Base-by-base conservation (phyloP, 2,113 vertebrate species). In the human region DNA sequence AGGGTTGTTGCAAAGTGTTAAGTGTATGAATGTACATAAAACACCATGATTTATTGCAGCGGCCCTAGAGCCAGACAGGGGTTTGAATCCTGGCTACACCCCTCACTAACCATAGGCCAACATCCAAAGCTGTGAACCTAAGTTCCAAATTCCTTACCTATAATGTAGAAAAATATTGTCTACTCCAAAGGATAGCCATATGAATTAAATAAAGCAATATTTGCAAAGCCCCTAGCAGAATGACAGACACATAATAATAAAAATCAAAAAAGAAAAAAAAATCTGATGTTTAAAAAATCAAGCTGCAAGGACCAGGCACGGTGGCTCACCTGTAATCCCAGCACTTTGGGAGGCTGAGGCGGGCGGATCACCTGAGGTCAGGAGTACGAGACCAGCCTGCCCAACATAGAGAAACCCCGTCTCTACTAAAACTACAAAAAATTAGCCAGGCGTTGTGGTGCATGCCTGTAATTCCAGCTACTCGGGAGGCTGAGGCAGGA, bases 231-330 rank as follows among this genome's bases (percentile, higher is more conserved):
- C 50, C 61, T 70, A 78, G 7, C 35, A 84, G 87, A 89, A 83
- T 38, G 59, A 73, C 10, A 35, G 79, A 61, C n/a, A 87, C 38
- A 32, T 1, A 96, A 48, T 25, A 61, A 40, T 40, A 92, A 59
- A 91, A 80, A 25, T 14, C 75, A 55, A 18, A 45, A 83, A 75
- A 52, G 11, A 64, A 27, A 35, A 35, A 83, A 61, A 81, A 87
- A 50, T n/a, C 25, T 75, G 72, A 92, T 59, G 82, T 96, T 97
- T 85, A 76, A 89, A 90, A 94, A 92, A 25, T 85, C 90, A 64
- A 32, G 61, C 61, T 30, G 6, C 61, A 64, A 64, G 61, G 61
- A 30, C 61, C 5, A 6, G 61, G 61, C 25, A 30, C 12, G 5
- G 61, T 64, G 27, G 5, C 27, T 64, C 61, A 64, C 61, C 61